phyloP scores from a whole-genome alignment of 2,113 vertebrate genomes.

The Anolis carolinensis region DNA sequence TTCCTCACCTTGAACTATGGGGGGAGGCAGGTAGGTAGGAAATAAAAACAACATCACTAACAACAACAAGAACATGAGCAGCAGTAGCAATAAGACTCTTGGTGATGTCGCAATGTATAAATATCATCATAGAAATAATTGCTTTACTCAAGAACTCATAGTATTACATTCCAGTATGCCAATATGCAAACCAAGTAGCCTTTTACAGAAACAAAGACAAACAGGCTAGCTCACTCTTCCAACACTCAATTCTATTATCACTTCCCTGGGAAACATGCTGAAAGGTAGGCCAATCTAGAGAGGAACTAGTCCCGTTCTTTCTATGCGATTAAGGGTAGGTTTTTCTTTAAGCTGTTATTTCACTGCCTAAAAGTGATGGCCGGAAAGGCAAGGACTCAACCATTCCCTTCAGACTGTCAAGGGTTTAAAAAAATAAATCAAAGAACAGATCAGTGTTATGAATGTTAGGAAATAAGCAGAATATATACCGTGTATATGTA shows the following conservation, averaged over 20 bases:
- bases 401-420: background rate
- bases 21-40: no score
- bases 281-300: background rate
- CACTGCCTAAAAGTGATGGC: no score
- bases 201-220: background rate
- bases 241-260: no score
- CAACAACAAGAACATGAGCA: no score
- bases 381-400: background rate
- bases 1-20: no score
- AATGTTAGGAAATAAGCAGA: background rate
- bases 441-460: background rate
- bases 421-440: background rate
- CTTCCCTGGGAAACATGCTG: no score
- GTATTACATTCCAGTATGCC: background rate
- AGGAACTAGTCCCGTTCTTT: background rate
- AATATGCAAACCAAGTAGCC: background rate
- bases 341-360: background rate
- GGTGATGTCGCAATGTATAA: background rate
- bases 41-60: no score
- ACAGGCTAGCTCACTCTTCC: no score
- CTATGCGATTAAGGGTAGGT: background rate
- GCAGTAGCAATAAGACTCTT: no score
- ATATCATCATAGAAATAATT: background rate
- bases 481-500: no score
- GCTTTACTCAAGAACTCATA: background rate